Conservation (phyloP, 30 jellyfish, hydroid and myxozoan genomes). For the Cassiopea xamachana region DNA sequence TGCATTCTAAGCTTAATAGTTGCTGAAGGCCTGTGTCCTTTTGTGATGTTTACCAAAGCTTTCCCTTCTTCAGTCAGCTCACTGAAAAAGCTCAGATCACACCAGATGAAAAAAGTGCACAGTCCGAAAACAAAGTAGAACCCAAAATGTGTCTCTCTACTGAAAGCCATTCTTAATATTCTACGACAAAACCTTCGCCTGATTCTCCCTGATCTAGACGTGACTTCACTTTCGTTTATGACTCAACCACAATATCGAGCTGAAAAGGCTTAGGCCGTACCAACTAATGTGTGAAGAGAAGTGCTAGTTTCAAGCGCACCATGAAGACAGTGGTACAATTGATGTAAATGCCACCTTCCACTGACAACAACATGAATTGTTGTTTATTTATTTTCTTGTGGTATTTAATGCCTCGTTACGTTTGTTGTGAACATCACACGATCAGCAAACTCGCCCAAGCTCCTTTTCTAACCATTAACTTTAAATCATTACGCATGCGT, state of each 20-base stretch:
- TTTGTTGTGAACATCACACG: no score
- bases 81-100: constrained; percentile 94
- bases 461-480: no score
- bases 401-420: no score
- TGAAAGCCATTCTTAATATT: constrained; percentile 42
- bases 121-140: constrained; percentile 85
- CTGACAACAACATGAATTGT: no score
- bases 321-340: not conserved
- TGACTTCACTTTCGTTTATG: not conserved
- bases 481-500: no score
- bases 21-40: constrained; percentile 16
- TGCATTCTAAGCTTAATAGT: constrained; percentile 94
- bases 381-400: no score
- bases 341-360: not conserved
- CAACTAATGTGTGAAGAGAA: not conserved
- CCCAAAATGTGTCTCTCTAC: constrained; percentile 78
- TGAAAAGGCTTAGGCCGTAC: not conserved
- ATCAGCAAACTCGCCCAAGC: no score
- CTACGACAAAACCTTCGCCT: not conserved
- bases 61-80: constrained; percentile 66
- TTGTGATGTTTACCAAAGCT: constrained; percentile 8
- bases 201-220: not conserved
- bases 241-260: not conserved
- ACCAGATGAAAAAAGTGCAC: constrained; percentile 90
- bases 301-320: not conserved